Evolutionary conservation across 1,140 invertebrate species (phyloP), one percentile per base, ranked within the genome.

Genomic region (Cotesia glomerata): DNA sequence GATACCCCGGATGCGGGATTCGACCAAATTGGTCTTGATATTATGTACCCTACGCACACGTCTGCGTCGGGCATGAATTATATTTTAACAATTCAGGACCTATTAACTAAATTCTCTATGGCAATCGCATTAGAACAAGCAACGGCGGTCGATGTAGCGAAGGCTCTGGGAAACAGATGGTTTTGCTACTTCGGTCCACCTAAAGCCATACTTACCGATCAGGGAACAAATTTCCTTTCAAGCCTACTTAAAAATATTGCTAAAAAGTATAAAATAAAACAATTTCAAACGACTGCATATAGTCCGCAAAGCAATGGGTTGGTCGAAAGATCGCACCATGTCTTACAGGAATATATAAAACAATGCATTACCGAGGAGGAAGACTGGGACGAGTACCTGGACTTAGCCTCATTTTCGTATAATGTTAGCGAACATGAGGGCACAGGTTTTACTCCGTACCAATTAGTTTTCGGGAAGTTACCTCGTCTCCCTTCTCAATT

Each of bases 141-240:
- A n/a, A n/a, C n/a, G n/a, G n/a, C n/a, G n/a, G n/a, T n/a, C n/a
- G n/a, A n/a, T n/a, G n/a, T n/a, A n/a, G n/a, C n/a, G n/a, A n/a
- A n/a, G n/a, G n/a, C n/a, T n/a, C n/a, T n/a, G n/a, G 26, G 51
- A 13, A 66, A 16, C 64, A 49, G 69, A 5, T 62, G 63, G 9
- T 58, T 70, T 11, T 65, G 45, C 9, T 51, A 66, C 18, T 74
- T 74, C 39, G 68, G 68, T 0, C 51, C 73, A 9, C 73, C 54
- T 2, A 70, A 56, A 34, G 64, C 56, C 0, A 67, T 71, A 14
- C 18, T 71, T 1, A 66, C 69, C 2, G 73, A 75, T 14, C 32
- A 64, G 64, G 63, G 64, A 5, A 65, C 58, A 1, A 71, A 68
- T 18, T 49, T 68, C 16, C 1, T 35, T 0, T 51, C 32, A n/a